Conservation (phyloP, 2,888 invertebrate species). For the Troides oblongomaculatus region DNA sequence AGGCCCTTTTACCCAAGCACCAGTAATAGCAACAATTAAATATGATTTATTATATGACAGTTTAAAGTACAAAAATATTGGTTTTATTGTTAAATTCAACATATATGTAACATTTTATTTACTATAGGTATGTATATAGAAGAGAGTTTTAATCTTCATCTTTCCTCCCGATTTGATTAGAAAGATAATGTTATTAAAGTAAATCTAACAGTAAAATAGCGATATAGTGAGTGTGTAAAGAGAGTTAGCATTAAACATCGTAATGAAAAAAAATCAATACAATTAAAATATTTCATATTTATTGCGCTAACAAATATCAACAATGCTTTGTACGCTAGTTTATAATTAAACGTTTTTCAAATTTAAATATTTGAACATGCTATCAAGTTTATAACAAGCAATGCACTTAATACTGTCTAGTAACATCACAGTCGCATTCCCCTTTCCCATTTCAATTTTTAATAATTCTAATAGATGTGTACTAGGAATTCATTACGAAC, state of each 20-base stretch:
- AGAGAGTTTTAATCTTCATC: too few relatives aligned
- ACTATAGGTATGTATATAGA: too few relatives aligned
- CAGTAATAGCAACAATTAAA: too few relatives aligned
- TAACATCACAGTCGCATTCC: slow-evolving; percentile 60
- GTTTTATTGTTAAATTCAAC: too few relatives aligned
- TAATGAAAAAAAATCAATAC: background rate
- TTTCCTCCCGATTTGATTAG: too few relatives aligned
- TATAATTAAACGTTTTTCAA: slow-evolving; percentile 41
- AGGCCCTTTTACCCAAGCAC: too few relatives aligned
- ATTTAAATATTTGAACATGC: slow-evolving; percentile 35
- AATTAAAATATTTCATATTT: slow-evolving; percentile 33
- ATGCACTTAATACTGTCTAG: slow-evolving; percentile 63
- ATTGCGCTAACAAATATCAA: slow-evolving; percentile 44
- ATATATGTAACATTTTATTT: too few relatives aligned
- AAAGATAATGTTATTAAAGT: too few relatives aligned
- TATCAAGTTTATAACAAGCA: slow-evolving; percentile 42
- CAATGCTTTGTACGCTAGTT: slow-evolving; percentile 59
- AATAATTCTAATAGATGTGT: background rate
- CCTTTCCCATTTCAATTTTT: background rate
- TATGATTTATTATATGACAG: too few relatives aligned
- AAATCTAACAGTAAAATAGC: too few relatives aligned
- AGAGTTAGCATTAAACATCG: slow-evolving; percentile 29
- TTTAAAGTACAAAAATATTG: too few relatives aligned
- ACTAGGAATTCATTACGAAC: background rate
- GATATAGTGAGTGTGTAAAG: too few relatives aligned